These are phyloP conservation scores for Stigmatopora nigra DNA, from an alignment of 2,113 vertebrate genomes.

Conservation along the genomic window DNA sequence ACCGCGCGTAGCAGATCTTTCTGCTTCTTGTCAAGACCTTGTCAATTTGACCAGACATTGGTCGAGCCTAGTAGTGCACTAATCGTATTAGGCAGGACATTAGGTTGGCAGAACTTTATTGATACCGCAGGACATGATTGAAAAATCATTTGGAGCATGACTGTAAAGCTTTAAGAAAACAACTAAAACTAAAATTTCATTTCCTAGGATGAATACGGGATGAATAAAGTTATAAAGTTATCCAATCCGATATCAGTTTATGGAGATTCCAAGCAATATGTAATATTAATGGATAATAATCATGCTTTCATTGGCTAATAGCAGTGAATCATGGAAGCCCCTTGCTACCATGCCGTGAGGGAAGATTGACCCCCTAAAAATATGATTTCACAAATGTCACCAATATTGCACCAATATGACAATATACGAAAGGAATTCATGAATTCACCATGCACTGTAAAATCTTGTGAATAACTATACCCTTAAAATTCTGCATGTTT, in stretches of 20 bases:
- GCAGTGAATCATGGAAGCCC: neutral
- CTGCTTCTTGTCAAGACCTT: conserved; percentile 77
- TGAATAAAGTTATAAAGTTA: too few species aligned
- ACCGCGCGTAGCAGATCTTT: conserved; percentile 45
- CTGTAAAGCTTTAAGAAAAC: conserved; percentile 66
- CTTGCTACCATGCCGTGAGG: too few species aligned
- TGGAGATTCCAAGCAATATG: neutral
- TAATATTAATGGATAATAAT: neutral
- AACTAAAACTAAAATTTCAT: conserved; percentile 61
- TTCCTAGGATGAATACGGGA: conserved; percentile 33
- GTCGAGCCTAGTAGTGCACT: conserved; percentile 71
- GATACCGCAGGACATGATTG: conserved; percentile 73
- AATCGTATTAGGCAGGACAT: conserved; percentile 77
- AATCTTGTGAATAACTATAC: neutral
- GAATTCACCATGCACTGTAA: too few species aligned
- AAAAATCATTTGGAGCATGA: conserved; percentile 71
- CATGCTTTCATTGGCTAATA: too few species aligned
- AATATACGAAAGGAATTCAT: too few species aligned
- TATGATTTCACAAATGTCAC: too few species aligned
- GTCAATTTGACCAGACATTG: conserved; percentile 73
- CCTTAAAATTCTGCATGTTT: neutral
- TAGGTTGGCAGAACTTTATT: conserved; percentile 62
- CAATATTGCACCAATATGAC: too few species aligned
- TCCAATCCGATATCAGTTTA: neutral
- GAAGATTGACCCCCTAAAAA: too few species aligned